Percentiles rank a stretch among this genome's conserved stretches.
Conservation (phyloP, 2,888 invertebrate genomes). For the Gryllus longicercus region DNA sequence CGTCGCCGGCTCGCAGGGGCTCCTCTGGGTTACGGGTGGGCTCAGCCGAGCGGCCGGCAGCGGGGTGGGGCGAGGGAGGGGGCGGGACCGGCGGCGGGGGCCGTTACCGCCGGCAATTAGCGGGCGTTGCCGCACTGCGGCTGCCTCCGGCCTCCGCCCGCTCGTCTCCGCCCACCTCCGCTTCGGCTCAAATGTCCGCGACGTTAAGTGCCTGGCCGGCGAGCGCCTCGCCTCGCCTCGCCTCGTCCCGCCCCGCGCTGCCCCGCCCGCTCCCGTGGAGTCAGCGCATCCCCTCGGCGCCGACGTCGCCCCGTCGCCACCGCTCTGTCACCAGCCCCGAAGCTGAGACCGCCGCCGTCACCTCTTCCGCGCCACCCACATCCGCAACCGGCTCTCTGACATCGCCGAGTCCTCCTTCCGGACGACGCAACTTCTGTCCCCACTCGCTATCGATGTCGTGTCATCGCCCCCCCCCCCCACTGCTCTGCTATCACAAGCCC, state of each 20-base stretch:
- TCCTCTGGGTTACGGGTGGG: neutral
- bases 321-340: too few relatives aligned
- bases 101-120: conserved; percentile 17
- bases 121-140: conserved; percentile 9
- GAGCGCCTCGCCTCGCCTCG: neutral
- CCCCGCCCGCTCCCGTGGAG: neutral
- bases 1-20: neutral
- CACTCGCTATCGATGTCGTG: too few relatives aligned
- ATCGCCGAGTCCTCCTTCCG: too few relatives aligned
- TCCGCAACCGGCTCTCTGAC: too few relatives aligned
- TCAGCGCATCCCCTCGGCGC: too few relatives aligned
- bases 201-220: conserved; percentile 1
- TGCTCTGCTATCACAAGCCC: too few relatives aligned
- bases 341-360: too few relatives aligned
- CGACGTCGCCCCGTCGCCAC: too few relatives aligned
- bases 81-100: neutral
- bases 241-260: neutral
- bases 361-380: too few relatives aligned
- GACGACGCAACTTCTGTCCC: too few relatives aligned
- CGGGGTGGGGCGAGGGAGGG: neutral
- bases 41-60: neutral
- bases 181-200: conserved; percentile 11
- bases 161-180: neutral
- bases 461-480: too few relatives aligned
- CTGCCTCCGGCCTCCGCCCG: neutral